Evolutionary conservation across 2,888 invertebrate species (phyloP).

Genomic region (Nomada hirtipes): DNA sequence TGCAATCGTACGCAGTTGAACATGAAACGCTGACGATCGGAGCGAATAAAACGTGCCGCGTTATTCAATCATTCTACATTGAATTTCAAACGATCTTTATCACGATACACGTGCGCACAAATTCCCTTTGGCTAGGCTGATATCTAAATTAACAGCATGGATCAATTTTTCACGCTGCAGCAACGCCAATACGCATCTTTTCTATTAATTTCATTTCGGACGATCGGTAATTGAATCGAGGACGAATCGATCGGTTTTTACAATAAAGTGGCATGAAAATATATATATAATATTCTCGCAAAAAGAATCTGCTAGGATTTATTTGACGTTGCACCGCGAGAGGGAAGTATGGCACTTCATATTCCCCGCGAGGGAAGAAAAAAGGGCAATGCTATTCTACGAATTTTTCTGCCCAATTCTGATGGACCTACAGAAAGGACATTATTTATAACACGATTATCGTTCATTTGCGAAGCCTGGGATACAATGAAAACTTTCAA

Average conservation of each 20-base stretch:
- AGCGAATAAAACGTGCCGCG: neutral
- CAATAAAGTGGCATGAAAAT: neutral
- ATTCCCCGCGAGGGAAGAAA: slow-evolving; percentile 69
- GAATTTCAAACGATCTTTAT: slow-evolving; percentile 5
- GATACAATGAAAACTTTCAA: slow-evolving; percentile 3
- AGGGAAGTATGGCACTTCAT: slow-evolving; percentile 83
- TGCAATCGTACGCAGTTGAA: no score
- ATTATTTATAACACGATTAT: neutral
- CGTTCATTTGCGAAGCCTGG: neutral
- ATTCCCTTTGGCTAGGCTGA: slow-evolving; percentile 15
- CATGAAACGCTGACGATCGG: neutral
- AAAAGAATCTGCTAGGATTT: neutral
- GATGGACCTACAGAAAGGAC: neutral
- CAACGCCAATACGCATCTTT: slow-evolving; percentile 30
- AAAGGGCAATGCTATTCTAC: slow-evolving; percentile 10
- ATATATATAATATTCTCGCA: neutral
- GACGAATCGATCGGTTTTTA: slow-evolving; percentile 13
- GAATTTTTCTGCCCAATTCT: neutral
- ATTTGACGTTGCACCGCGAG: slow-evolving; percentile 15
- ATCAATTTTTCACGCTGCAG: slow-evolving; percentile 41
- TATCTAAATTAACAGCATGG: slow-evolving; percentile 59
- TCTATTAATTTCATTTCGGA: slow-evolving; percentile 82
- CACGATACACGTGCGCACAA: neutral
- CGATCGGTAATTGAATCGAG: slow-evolving; percentile 33
- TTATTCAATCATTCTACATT: neutral